A percentile compares a stretch with the other conserved stretches of the same genome.
These are phyloP conservation scores for Cassiopea xamachana DNA, from an alignment of 30 jellyfish, hydroid and myxozoan species.

Conservation along the genomic window DNA sequence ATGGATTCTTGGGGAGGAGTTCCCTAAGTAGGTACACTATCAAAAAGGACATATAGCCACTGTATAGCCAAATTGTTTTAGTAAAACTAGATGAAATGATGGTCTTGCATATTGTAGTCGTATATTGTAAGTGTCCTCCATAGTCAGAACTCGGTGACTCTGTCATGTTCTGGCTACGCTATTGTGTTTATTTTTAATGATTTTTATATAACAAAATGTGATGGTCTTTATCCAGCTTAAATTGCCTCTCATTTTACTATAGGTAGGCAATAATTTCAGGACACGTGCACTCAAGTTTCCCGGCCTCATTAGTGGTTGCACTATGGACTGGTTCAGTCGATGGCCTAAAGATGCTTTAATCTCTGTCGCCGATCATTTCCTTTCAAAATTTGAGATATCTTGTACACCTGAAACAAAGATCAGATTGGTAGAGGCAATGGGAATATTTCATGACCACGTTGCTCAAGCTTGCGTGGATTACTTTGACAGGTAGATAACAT, in stretches of 20 bases:
- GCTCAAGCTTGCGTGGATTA: slow-evolving; percentile 95
- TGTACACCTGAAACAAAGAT: slow-evolving; percentile 82
- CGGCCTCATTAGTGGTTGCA: slow-evolving; percentile 96
- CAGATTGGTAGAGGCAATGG: slow-evolving; percentile 94
- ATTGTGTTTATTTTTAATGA: too few relatives aligned
- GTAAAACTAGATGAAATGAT: too few relatives aligned
- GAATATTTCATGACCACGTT: slow-evolving; percentile 95
- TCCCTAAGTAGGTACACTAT: too few relatives aligned
- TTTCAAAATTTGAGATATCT: slow-evolving; percentile 87
- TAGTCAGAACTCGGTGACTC: too few relatives aligned
- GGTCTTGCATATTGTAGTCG: too few relatives aligned
- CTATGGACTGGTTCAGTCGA: slow-evolving; percentile 99
- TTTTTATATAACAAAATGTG: too few relatives aligned
- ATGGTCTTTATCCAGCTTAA: neutral
- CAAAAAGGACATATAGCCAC: too few relatives aligned
- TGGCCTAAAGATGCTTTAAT: slow-evolving; percentile 99
- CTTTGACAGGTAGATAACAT: slow-evolving; percentile 79
- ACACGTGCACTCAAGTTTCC: slow-evolving; percentile 96
- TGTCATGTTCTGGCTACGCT: too few relatives aligned
- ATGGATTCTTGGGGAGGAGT: too few relatives aligned
- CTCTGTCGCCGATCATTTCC: slow-evolving; percentile 97
- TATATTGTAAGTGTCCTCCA: too few relatives aligned
- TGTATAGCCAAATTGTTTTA: too few relatives aligned
- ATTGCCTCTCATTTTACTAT: neutral
- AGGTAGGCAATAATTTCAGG: slow-evolving; percentile 98